Base-by-base conservation (phyloP, 2,888 invertebrate genomes). In the Synergus japonicus region DNA sequence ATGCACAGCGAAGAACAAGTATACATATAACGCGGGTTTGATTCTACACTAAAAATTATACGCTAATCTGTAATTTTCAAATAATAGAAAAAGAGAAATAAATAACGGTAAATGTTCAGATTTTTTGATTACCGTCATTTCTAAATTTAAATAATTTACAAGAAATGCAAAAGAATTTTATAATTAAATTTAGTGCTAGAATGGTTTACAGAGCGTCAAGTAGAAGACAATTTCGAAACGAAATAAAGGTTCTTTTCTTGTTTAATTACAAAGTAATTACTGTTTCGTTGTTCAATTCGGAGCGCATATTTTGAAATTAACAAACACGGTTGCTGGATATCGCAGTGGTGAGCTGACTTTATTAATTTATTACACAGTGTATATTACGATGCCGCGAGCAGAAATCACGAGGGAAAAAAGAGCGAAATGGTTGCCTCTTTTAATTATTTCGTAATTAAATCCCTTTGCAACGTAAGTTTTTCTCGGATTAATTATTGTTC, bases 401-500 rank as follows among this genome's bases (percentile, higher is more conserved):
- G 81, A 86, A 86, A 83, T 88, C 78, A 78, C 54, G 76, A 78
- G 77, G 69, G 41, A 64, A 76, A 22, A 46, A 46, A 58, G 60
- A 77, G 78, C 77, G 81, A 85, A 85, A 83, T 85, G 81, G 83
- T 87, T 86, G 86, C 84, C 83, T 82, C 86, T 87, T 90, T 89
- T 90, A 90, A 90, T 91, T 90, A 90, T 87, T 86, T 80, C 80
- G 87, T 90, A 90, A 91, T 90, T 89, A 88, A 89, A 89, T 86
- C 81, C 78, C 78, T 76, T 29, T 63, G 13, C 44, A 76, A 76
- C 65, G 73, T 66, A 79, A 63, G 79, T 78, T 85, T 81, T 79
- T 78, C 78, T 76, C 81, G 82, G 83, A 86, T 88, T 86, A 88
- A 84, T 37, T 69, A 69, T 69, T 69, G 29, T 29, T 69, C 49